Conservation (phyloP, 2,113 vertebrate species). For the Megaleporinus macrocephalus region DNA sequence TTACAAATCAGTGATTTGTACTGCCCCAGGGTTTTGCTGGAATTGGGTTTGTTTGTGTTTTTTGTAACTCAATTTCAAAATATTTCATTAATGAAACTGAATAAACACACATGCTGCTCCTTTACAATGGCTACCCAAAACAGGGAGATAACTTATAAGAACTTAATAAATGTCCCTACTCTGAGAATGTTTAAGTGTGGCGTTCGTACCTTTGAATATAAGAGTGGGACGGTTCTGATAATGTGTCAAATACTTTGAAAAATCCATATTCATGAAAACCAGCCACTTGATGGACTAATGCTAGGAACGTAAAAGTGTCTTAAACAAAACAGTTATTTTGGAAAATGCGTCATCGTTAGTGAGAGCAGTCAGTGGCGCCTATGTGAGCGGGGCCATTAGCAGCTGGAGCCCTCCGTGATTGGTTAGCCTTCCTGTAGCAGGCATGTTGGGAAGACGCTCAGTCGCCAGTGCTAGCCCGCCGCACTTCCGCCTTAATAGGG, state of each 20-base stretch:
- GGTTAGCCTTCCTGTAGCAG: conserved; percentile 47
- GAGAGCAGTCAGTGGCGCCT: conserved; percentile 45
- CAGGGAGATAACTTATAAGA: not conserved
- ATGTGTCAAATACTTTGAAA: not conserved
- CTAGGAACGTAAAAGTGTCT: conserved; percentile 12
- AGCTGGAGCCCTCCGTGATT: conserved; percentile 48
- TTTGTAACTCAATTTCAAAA: no score
- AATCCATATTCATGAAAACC: not conserved
- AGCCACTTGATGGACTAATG: conserved; percentile 10
- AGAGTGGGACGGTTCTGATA: not conserved
- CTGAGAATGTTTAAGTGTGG: not conserved
- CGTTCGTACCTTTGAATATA: not conserved
- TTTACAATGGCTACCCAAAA: not conserved
- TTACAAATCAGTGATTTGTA: no score
- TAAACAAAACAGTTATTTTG: conserved; percentile 28
- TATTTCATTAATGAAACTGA: no score
- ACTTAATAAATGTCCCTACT: not conserved
- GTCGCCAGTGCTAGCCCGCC: conserved; percentile 39
- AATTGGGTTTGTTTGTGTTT: no score
- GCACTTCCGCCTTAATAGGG: conserved; percentile 73
- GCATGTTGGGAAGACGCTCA: conserved; percentile 52
- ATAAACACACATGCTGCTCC: not conserved
- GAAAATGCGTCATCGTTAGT: conserved; percentile 25
- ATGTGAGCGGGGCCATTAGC: conserved; percentile 54
- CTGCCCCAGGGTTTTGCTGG: no score